phyloP scores from a whole-genome alignment of 2,797 vertebrate genomes.

The Acanthurus lineatus region DNA sequence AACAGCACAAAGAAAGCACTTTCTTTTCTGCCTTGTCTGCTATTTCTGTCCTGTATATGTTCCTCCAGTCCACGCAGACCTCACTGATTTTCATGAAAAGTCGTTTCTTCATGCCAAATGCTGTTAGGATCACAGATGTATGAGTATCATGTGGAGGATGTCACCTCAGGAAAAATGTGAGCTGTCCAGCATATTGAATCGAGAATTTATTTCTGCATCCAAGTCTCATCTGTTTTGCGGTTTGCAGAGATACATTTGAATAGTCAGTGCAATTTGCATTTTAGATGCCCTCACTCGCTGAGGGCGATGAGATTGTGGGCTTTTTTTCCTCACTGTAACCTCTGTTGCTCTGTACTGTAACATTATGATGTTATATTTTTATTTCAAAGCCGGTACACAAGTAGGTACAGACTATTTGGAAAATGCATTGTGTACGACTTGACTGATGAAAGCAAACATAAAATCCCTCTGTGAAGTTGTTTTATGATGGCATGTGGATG shows the following conservation, averaged over 20 bases:
- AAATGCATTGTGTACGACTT: slow-evolving; percentile 21
- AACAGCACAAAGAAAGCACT: slow-evolving; percentile 50
- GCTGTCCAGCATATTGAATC: slow-evolving; percentile 60
- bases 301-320: slow-evolving; percentile 24
- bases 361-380: slow-evolving; percentile 17
- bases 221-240: slow-evolving; percentile 62
- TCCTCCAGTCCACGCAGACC: slow-evolving; percentile 48
- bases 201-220: slow-evolving; percentile 61
- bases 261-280: slow-evolving; percentile 63
- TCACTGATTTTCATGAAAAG: slow-evolving; percentile 60
- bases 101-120: slow-evolving; percentile 59
- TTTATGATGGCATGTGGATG: slow-evolving; percentile 10
- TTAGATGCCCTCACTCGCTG: slow-evolving; percentile 38
- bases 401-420: slow-evolving; percentile 22
- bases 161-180: slow-evolving; percentile 64
- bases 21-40: slow-evolving; percentile 43
- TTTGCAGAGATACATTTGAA: slow-evolving; percentile 65
- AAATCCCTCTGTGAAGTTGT: slow-evolving; percentile 20
- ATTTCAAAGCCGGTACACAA: slow-evolving; percentile 29
- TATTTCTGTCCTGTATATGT: slow-evolving; percentile 50
- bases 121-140: slow-evolving; percentile 63
- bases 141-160: slow-evolving; percentile 60
- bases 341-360: slow-evolving; percentile 22
- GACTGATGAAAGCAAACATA: slow-evolving; percentile 40
- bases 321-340: slow-evolving; percentile 21